Evolutionary conservation across 2,888 invertebrate genomes (phyloP).

Genomic region (Drosophila lutescens): DNA sequence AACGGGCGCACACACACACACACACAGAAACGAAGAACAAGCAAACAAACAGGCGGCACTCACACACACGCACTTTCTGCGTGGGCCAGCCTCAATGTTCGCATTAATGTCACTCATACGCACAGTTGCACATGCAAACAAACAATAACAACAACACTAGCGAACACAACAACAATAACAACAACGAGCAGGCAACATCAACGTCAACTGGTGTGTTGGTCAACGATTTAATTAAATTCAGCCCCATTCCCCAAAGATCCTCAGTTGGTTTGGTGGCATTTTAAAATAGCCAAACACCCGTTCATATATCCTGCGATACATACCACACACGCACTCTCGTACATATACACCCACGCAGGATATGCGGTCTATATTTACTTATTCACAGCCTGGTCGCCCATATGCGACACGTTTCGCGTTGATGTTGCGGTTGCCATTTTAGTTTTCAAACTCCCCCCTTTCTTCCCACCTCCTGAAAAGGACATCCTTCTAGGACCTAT

Average conservation of each 20-base stretch:
- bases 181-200: constrained; percentile 23
- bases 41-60: constrained; percentile 47
- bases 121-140: constrained; percentile 75
- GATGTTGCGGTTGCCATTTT: constrained; percentile 65
- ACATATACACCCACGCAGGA: constrained; percentile 7
- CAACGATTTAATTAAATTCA: constrained; percentile 78
- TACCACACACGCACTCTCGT: not conserved
- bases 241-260: constrained; percentile 49
- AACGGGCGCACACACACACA: constrained; percentile 35
- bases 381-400: constrained; percentile 66
- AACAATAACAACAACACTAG: constrained; percentile 18
- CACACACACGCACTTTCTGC: constrained; percentile 50
- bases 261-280: constrained; percentile 47
- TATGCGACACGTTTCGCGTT: constrained; percentile 66
- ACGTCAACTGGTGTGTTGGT: constrained; percentile 53
- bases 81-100: constrained; percentile 65
- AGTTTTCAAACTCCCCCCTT: constrained; percentile 12
- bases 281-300: constrained; percentile 56
- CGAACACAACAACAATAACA: constrained; percentile 15
- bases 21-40: constrained; percentile 6
- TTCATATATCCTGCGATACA: constrained; percentile 16
- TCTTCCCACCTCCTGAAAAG: no score
- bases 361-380: constrained; percentile 73
- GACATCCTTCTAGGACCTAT: constrained; percentile 29
- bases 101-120: constrained; percentile 80